Conservation (phyloP, 2,888 invertebrate species). For the Lapara coniferarum region DNA sequence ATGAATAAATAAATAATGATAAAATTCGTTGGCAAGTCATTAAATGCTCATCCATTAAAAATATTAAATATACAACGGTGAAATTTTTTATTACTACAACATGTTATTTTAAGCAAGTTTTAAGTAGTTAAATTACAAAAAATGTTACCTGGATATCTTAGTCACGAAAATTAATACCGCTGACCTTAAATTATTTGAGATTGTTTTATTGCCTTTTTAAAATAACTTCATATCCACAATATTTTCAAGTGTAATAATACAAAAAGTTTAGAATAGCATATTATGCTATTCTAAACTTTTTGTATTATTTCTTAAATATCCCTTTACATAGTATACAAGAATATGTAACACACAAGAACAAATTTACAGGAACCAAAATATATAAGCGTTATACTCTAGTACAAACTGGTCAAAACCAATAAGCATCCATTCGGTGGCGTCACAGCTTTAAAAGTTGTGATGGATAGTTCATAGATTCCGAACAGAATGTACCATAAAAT, state of each 20-base stretch:
- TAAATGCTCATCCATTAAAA: slow-evolving; percentile 37
- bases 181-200: neutral
- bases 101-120: neutral
- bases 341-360: slow-evolving; percentile 10
- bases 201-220: neutral
- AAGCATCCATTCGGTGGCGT: neutral
- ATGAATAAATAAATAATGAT: slow-evolving; percentile 36
- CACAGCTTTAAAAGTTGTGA: neutral
- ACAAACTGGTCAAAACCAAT: neutral
- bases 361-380: slow-evolving; percentile 20
- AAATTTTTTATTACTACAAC: neutral
- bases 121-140: neutral
- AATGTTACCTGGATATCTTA: neutral
- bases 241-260: neutral
- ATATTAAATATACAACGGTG: slow-evolving; percentile 17
- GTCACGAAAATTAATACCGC: neutral
- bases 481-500: neutral
- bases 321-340: slow-evolving; percentile 6
- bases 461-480: neutral
- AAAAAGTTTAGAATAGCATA: too few species aligned
- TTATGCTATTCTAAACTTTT: neutral
- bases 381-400: slow-evolving; percentile 12
- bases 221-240: neutral
- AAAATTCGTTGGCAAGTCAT: slow-evolving; percentile 34
- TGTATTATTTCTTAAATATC: slow-evolving; percentile 7